Evolutionary conservation across 2,113 vertebrate genomes (phyloP), one percentile per base, ranked within the genome.

Genomic region (Sebastes schlegelii): DNA sequence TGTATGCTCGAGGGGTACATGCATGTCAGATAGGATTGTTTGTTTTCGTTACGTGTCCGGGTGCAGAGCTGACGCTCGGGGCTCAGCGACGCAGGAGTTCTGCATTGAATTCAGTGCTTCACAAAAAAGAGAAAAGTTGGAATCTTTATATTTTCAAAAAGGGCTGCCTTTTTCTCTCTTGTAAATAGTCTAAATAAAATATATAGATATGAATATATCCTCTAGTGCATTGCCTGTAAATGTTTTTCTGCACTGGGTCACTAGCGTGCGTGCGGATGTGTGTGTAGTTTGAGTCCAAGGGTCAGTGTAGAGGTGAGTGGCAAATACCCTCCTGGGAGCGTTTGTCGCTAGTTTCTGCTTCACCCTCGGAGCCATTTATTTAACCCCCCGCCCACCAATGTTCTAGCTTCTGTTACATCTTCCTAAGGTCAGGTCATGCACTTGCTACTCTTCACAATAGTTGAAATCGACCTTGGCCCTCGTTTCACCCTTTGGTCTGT

Each of bases 131-230:
- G 79, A 89, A 91, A 89, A 90, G 80, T 91, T 87, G 26, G 64
- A 91, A 80, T 89, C 89, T 94, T 96, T 96, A 92, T 96, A 92
- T 94, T 95, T 95, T 95, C 93, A 88, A 90, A 96, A 99, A 98
- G 97, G 97, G 97, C 97, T 97, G 96, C 96, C 95, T 97, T 96
- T 95, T 93, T 92, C 85, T 94, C 93, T 92, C 84, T 80, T 97
- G 94, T 97, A 96, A 94, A 97, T 97, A 96, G 90, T 89, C 84
- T 67, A 92, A 93, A 92, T 85, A 45, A 91, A 92, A 88, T 92
- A 91, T 90, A 93, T 89, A 90, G 88, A 91, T 89, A 91, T 89
- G 83, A 91, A 83, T 93, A 93, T 95, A 95, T 92, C 87, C 93
- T 91, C 84, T 95, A 88, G 92, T 95, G 85, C 92, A 91, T 95